Evolutionary conservation across 2,797 vertebrate genomes (phyloP).

Genomic region (Cryptoblepharus egeriae): DNA sequence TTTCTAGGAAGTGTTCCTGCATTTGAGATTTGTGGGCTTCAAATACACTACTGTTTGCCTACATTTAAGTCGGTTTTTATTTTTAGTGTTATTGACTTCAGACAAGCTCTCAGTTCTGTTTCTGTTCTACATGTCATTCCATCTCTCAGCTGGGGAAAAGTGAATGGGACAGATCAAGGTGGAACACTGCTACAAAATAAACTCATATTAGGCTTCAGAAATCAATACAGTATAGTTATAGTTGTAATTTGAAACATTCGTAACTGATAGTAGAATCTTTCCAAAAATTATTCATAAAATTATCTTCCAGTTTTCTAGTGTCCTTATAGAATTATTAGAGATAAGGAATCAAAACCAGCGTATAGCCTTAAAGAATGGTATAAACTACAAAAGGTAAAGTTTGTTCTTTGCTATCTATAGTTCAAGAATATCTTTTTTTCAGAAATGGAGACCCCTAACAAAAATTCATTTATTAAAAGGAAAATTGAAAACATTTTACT

Average conservation of each 20-base stretch:
- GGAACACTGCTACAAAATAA: background rate
- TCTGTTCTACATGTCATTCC: background rate
- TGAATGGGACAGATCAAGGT: background rate
- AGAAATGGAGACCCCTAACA: constrained; percentile 19
- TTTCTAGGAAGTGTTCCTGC: background rate
- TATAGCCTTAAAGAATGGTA: constrained; percentile 27
- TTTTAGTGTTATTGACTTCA: constrained; percentile 15
- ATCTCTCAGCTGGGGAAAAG: background rate
- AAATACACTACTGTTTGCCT: background rate
- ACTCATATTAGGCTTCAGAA: background rate
- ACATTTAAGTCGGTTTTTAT: background rate
- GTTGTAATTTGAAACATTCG: background rate
- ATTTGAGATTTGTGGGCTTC: background rate
- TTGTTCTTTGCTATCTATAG: constrained; percentile 28
- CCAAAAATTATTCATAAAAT: constrained; percentile 17
- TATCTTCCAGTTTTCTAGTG: constrained; percentile 31
- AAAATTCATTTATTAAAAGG: constrained; percentile 20
- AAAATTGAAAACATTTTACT: constrained; percentile 21
- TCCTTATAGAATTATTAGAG: constrained; percentile 32
- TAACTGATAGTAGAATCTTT: constrained; percentile 23
- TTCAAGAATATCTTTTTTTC: constrained; percentile 13
- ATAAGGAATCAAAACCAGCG: constrained; percentile 40
- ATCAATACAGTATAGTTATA: constrained; percentile 13
- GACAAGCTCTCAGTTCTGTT: background rate
- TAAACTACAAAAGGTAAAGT: background rate